These are phyloP conservation scores for Bungarus multicinctus DNA, from an alignment of 2,113 vertebrate species.

Conservation along the genomic window DNA sequence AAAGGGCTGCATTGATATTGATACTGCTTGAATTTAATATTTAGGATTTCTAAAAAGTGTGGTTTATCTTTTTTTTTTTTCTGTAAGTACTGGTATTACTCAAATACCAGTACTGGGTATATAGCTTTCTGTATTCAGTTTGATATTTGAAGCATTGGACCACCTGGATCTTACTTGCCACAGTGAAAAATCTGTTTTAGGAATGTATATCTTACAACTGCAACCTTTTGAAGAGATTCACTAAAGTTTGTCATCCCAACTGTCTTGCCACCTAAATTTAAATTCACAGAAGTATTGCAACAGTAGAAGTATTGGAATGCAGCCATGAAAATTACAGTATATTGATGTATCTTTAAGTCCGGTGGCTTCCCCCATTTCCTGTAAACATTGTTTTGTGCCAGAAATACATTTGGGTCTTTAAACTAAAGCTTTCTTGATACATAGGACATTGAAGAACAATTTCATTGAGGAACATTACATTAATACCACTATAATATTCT, in stretches of 20 bases:
- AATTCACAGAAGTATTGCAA: conserved; percentile 7
- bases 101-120: no score
- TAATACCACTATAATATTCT: conserved; percentile 13
- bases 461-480: not conserved
- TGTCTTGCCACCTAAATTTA: conserved; percentile 16
- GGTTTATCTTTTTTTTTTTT: not conserved
- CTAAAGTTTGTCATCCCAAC: conserved; percentile 20
- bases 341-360: conserved; percentile 28
- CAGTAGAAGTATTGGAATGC: conserved; percentile 6
- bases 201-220: not conserved
- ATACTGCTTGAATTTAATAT: not conserved
- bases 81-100: not conserved
- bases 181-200: not conserved
- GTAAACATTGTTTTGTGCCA: conserved; percentile 40
- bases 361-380: conserved; percentile 45
- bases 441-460: not conserved
- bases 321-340: conserved; percentile 54
- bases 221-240: conserved; percentile 23
- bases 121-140: not conserved
- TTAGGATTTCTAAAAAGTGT: not conserved
- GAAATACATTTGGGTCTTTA: conserved; percentile 36
- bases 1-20: not conserved
- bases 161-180: not conserved
- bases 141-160: not conserved
- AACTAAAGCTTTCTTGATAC: conserved; percentile 23